Conservation (phyloP, 1,140 invertebrate species). For the Daktulosphaira vitifoliae region DNA sequence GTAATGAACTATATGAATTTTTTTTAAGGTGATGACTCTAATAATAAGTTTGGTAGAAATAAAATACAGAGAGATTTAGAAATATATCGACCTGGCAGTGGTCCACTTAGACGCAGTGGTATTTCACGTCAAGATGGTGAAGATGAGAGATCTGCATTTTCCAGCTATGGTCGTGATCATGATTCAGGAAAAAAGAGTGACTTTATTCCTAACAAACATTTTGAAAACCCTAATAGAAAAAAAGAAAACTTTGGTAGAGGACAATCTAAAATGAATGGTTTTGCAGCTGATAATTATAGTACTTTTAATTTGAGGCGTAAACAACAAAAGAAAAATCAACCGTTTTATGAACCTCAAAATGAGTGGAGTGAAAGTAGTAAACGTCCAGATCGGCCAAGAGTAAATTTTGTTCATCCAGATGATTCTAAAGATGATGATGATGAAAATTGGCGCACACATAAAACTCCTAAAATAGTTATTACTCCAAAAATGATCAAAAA, state of each 20-base stretch:
- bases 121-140: constrained; percentile 18
- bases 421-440: constrained; percentile 42
- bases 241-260: constrained; percentile 26
- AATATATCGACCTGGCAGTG: constrained; percentile 55
- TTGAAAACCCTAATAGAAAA: constrained; percentile 28
- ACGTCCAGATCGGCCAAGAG: constrained; percentile 16
- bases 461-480: constrained; percentile 51
- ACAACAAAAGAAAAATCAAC: constrained; percentile 24
- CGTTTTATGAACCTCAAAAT: constrained; percentile 22
- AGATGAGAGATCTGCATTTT: constrained; percentile 9
- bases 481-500: constrained; percentile 45
- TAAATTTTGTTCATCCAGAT: constrained; percentile 33
- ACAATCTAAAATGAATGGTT: constrained; percentile 5
- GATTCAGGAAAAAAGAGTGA: constrained; percentile 24
- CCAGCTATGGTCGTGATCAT: constrained; percentile 1
- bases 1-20: no score
- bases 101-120: constrained; percentile 50
- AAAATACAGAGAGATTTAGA: constrained; percentile 40
- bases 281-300: constrained; percentile 27
- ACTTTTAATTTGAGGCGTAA: constrained; percentile 22
- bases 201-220: constrained; percentile 29
- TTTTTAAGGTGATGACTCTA: constrained; percentile 13
- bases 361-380: constrained; percentile 19
- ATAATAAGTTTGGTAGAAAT: constrained; percentile 32
- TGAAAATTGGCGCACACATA: constrained; percentile 42